These are phyloP conservation scores for Pseudomyrmex flavicornis DNA, from an alignment of 1,140 invertebrate species.

Conservation along the genomic window DNA sequence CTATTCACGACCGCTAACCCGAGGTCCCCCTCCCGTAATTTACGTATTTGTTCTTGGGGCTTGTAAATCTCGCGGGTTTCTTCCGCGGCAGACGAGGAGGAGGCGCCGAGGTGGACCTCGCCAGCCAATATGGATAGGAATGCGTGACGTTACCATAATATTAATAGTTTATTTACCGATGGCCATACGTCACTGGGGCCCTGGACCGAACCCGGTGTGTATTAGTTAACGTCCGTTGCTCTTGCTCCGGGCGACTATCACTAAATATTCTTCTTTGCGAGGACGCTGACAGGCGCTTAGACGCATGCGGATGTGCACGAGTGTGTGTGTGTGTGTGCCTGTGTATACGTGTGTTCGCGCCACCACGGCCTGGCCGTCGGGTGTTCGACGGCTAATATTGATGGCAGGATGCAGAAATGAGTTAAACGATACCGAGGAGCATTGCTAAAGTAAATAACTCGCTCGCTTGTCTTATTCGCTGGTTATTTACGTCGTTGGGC, in stretches of 20 bases:
- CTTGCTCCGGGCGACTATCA: conserved; percentile 81
- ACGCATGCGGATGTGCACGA: conserved; percentile 60
- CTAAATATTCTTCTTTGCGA: conserved; percentile 83
- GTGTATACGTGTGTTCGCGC: not conserved
- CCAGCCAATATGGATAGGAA: conserved; percentile 85
- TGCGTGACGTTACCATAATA: conserved; percentile 85
- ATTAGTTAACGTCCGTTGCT: conserved; percentile 77
- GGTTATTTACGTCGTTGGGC: conserved; percentile 63
- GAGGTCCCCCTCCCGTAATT: conserved; percentile 79
- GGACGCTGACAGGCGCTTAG: conserved; percentile 80
- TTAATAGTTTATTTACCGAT: conserved; percentile 85
- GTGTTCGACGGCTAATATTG: conserved; percentile 82
- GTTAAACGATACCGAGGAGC: conserved; percentile 69
- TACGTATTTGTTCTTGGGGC: conserved; percentile 84
- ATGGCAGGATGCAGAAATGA: conserved; percentile 79
- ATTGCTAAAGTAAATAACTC: conserved; percentile 71
- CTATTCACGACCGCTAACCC: conserved; percentile 79
- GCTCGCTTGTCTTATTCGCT: conserved; percentile 53
- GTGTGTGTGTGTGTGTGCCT: not conserved
- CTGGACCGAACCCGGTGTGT: conserved; percentile 68
- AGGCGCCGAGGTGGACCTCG: conserved; percentile 75
- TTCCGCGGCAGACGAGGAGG: conserved; percentile 59
- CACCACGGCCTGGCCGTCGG: conserved; percentile 72
- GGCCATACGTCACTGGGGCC: conserved; percentile 83
- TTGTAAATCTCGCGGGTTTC: conserved; percentile 81